Evolutionary conservation across 2,888 invertebrate genomes (phyloP), one percentile per base, ranked within the genome.

Genomic region (Himalopsyche japonica): DNA sequence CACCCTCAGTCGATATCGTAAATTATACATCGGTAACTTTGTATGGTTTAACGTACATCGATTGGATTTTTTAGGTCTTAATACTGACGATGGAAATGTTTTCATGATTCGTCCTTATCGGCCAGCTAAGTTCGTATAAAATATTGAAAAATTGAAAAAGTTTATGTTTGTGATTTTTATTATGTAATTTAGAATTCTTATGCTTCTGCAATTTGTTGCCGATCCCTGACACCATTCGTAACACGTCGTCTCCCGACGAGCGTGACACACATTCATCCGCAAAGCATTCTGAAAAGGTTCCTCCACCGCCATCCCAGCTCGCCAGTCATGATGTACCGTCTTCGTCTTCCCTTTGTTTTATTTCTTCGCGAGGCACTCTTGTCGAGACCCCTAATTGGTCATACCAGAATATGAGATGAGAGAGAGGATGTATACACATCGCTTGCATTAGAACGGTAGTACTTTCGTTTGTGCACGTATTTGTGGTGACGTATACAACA

Each of bases 321-420:
- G 70, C 12, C 70, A 43, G 43, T 7, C 70, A 24, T 70, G 15
- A 20, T 57, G 20, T 57, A 57, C 57, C 24, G 12, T 15, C 70
- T 30, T 20, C 43, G 43, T 43, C 70, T 70, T 70, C 70, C 70
- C 70, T 70, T 70, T 70, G 70, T 70, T 70, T 70, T 70, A 70
- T 70, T 70, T 70, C 70, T 27, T 70, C 70, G 70, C 70, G 24
- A 70, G 70, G 70, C 70, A 70, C 70, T 70, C 70, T 27, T 27
- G 70, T 70, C 70, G 70, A 70, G 70, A 70, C 70, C 70, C 70
- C 70, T 70, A 70, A 70, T 70, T 70, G 70, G 70, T 70, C 70
- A 70, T 70, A 70, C 70, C 15, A 70, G 70, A 70, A 70, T 70
- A 70, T 15, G 70, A 70, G 70, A 70, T 70, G 70, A 70, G 57